A percentile compares a stretch with the other conserved stretches of the same genome.
Conservation (phyloP, 2,113 vertebrate species). For the Gymnorhina tibicen region DNA sequence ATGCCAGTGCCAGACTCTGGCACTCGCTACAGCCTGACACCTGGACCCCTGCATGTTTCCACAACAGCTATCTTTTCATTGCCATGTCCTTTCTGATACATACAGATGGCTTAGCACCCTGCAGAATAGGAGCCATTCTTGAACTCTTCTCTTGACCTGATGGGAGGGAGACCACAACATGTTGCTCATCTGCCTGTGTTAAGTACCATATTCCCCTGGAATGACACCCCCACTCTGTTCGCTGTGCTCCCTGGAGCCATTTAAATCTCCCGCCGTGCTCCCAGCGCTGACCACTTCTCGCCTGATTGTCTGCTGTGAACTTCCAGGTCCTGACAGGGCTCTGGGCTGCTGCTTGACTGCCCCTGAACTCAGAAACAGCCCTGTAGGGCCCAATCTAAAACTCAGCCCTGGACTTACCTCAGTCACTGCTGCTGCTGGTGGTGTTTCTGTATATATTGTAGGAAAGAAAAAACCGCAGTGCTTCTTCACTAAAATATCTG, state of each 20-base stretch:
- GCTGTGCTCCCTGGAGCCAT: not conserved
- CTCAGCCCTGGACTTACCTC: not conserved
- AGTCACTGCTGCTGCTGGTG: not conserved
- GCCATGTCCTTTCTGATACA: not conserved
- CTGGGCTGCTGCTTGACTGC: not conserved
- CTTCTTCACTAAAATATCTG: not conserved
- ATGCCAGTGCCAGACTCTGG: not conserved
- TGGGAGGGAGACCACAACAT: fast-evolving
- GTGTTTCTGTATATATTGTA: not conserved
- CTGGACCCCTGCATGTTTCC: not conserved
- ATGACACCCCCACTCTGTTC: not conserved
- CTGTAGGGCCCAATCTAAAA: not conserved
- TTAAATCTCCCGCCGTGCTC: not conserved
- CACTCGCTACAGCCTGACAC: not conserved
- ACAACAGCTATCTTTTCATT: not conserved
- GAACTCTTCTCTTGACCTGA: not conserved
- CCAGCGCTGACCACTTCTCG: fast-evolving
- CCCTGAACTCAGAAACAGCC: not conserved
- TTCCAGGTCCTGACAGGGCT: not conserved
- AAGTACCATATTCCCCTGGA: not conserved
- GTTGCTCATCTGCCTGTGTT: fast-evolving
- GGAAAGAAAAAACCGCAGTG: not conserved
- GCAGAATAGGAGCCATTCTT: not conserved
- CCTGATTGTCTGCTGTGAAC: not conserved
- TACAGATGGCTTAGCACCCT: not conserved